These are phyloP conservation scores for Illadopsis cleaveri DNA, from an alignment of 2,113 vertebrate species.

Conservation along the genomic window DNA sequence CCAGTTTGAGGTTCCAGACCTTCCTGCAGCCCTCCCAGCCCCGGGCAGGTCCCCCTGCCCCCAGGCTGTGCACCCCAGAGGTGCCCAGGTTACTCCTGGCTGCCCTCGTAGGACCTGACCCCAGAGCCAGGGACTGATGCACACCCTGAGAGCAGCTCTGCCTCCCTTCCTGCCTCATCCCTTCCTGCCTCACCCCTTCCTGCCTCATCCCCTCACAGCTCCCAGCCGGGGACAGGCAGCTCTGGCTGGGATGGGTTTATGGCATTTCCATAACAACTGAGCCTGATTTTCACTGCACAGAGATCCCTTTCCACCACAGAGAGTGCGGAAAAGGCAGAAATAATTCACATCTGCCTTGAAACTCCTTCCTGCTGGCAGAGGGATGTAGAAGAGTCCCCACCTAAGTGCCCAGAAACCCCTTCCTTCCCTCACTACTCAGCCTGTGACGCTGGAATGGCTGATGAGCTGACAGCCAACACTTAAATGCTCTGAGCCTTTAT, in stretches of 20 bases:
- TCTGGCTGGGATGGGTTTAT: neutral
- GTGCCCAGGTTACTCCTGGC: neutral
- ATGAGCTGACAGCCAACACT: constrained; percentile 30
- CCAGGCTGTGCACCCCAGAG: neutral
- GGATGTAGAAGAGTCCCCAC: neutral
- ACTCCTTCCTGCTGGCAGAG: neutral
- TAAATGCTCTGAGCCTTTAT: constrained; percentile 9
- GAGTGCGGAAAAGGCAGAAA: neutral
- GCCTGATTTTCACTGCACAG: neutral
- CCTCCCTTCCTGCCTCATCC: neutral
- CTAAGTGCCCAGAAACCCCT: neutral
- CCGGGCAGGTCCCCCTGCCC: neutral
- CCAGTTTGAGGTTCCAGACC: neutral
- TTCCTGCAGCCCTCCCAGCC: neutral
- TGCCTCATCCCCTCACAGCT: neutral
- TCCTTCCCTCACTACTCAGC: neutral
- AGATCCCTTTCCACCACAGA: neutral
- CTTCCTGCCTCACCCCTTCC: neutral
- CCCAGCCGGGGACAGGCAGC: neutral
- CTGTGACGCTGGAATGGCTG: neutral
- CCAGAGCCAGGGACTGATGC: neutral
- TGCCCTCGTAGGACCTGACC: neutral
- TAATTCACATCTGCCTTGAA: neutral
- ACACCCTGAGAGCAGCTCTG: neutral
- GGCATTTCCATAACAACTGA: neutral